Evolutionary conservation across 2,113 vertebrate genomes (phyloP), one percentile per base, ranked within the genome.

Genomic region (Dromas ardeola): DNA sequence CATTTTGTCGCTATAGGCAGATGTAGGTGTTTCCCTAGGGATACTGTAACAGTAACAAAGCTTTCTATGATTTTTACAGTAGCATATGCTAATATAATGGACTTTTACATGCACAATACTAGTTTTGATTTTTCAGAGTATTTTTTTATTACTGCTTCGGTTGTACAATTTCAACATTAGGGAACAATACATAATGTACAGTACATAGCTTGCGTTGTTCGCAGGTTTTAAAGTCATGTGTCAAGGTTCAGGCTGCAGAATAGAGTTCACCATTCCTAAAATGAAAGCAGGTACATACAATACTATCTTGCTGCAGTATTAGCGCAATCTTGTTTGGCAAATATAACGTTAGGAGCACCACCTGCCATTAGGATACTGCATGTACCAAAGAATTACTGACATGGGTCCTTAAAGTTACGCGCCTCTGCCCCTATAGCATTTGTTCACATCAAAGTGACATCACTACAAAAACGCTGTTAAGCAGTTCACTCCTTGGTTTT

Each of bases 141-240:
- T 77, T 96, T 79, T 79, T 98, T 98, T 97, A 97, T 97, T 96
- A 34, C 86, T 56, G 52, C 85, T 95, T 94, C 61, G 61, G 36
- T 90, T 94, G 88, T 95, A 97, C 93, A 94, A 7, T 95, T 83
- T 52, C 63, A 85, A 65, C 74, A 73, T 85, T 34, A 82, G 73
- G 71, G 81, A 96, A 90, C 52, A 86, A 81, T 80, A 93, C 53
- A 55, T 49, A 27, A 91, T 6, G 34, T 91, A 95, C 90, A 95
- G 85, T 89, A 95, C 66, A 77, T 11, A 81, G 83, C 53, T 93
- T 74, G 70, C 2, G 2, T 80, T 85, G 58, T 95, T 95, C 79
- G 85, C 77, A 82, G 30, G 65, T 80, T 95, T 95, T 93, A 43
- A 91, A 95, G 70, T 91, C 71, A 43, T 2, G 25, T 90, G 78